Base-by-base conservation (phyloP, 2,888 invertebrate species). In the Maniola hyperantus region DNA sequence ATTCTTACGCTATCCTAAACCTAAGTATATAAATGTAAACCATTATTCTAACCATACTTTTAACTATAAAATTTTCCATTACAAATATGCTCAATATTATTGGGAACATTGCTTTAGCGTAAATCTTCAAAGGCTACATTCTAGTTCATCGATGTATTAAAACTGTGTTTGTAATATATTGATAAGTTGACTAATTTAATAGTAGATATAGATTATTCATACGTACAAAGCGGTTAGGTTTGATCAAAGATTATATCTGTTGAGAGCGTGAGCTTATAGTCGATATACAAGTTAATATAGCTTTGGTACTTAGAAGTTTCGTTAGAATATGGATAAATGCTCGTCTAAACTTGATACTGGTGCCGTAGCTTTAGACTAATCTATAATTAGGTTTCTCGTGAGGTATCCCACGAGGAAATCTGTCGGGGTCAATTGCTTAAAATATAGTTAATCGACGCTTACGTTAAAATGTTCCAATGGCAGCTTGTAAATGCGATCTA, bases 11-110 rank as follows among this genome's bases (percentile, higher is more conserved):
- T 72, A 70, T 33, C 33, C 26, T 67, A 65, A 69, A 50, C 66
- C 70, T 71, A 72, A 70, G 58, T 71, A 71, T 66, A 70, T 68
- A 66, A 55, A 65, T 67, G 70, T 69, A 73, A 65, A 65, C 59
- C 66, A 50, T 68, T 72, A 69, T 57, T 60, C 72, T 73, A 73
- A 58, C 55, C 50, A 55, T 71, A 70, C 58, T 69, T 68, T 70
- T 67, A 65, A 67, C 42, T 70, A 65, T 33, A 66, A 65, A 36
- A 55, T 34, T 60, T 60, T 67, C 69, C 65, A 69, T 48, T 71
- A 66, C 64, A 71, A 55, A 68, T 69, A 72, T 69, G 64, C 64
- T 67, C 65, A 54, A 57, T 46, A 65, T 66, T 71, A 65, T 67
- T 68, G 64, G 68, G 68, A 67, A 67, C 64, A 69, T 69, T 70